A percentile compares a stretch with the other conserved stretches of the same genome.
Evolutionary conservation across 2,888 invertebrate genomes (phyloP).

Genomic region (Ichneumoninae sp.): DNA sequence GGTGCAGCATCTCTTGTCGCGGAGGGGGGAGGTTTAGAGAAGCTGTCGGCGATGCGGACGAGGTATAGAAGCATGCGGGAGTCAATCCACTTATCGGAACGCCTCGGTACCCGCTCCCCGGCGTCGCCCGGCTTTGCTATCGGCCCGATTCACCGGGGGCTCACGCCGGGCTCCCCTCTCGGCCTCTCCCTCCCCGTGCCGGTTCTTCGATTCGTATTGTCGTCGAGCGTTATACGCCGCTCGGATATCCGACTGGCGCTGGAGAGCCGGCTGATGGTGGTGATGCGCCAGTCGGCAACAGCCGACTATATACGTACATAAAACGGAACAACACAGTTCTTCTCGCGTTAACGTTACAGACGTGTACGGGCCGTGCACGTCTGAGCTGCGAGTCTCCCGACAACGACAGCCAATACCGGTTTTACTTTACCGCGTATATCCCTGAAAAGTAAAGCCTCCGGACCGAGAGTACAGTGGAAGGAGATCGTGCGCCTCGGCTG

Average conservation of each 20-base stretch:
- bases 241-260: conserved; percentile 67
- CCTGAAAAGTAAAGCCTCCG: conserved; percentile 70
- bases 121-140: conserved; percentile 73
- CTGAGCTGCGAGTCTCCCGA: conserved; percentile 18
- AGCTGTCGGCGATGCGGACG: conserved; percentile 70
- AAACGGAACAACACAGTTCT: conserved; percentile 53
- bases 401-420: conserved; percentile 73
- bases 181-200: conserved; percentile 45
- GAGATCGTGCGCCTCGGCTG: conserved; percentile 14
- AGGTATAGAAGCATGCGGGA: conserved; percentile 73
- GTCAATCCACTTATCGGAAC: conserved; percentile 82
- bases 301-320: conserved; percentile 6
- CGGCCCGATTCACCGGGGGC: conserved; percentile 60
- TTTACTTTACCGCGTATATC: conserved; percentile 73
- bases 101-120: conserved; percentile 68
- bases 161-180: conserved; percentile 10
- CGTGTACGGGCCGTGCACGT: background rate
- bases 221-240: conserved; percentile 72
- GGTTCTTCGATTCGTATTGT: conserved; percentile 79
- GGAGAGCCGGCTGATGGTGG: conserved; percentile 29
- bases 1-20: background rate
- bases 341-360: conserved; percentile 68
- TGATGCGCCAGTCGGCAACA: conserved; percentile 14
- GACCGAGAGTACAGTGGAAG: conserved; percentile 6
- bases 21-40: conserved; percentile 26